Evolutionary conservation across 1,140 invertebrate species (phyloP).

Genomic region (Bombus soroeensis): DNA sequence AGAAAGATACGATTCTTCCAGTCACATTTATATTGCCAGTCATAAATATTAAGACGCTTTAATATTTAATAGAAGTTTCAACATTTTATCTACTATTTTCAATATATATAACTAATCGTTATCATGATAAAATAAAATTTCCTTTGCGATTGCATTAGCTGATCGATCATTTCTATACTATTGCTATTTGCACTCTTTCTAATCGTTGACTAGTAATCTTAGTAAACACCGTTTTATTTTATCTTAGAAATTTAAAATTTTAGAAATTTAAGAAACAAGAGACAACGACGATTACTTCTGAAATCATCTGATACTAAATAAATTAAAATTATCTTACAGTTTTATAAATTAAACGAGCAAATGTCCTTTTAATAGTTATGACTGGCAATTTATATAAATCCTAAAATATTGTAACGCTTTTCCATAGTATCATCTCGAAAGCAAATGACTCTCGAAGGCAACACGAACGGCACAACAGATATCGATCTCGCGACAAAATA

Average conservation of each 20-base stretch:
- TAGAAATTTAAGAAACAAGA: too few relatives aligned
- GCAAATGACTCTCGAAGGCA: constrained; percentile 54
- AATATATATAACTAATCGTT: too few relatives aligned
- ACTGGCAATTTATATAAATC: not conserved
- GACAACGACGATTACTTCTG: too few relatives aligned
- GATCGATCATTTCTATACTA: too few relatives aligned
- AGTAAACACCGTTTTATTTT: too few relatives aligned
- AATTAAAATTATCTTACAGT: not conserved
- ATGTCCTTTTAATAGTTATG: not conserved
- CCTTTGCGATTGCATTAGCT: too few relatives aligned
- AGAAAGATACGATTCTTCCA: constrained; percentile 4
- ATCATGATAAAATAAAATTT: too few relatives aligned
- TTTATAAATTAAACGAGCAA: not conserved
- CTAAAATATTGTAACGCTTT: not conserved
- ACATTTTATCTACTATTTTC: too few relatives aligned
- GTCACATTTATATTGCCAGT: not conserved
- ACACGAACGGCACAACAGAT: constrained; percentile 50
- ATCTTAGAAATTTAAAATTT: too few relatives aligned
- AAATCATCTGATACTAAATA: not conserved
- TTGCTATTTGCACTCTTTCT: too few relatives aligned
- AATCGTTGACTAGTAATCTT: too few relatives aligned
- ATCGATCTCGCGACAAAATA: constrained; percentile 57
- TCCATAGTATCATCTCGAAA: constrained; percentile 18
- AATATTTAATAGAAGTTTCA: not conserved
- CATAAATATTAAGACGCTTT: not conserved